These are phyloP conservation scores for Oenanthe melanoleuca DNA, from an alignment of 2,113 vertebrate species.

Conservation along the genomic window DNA sequence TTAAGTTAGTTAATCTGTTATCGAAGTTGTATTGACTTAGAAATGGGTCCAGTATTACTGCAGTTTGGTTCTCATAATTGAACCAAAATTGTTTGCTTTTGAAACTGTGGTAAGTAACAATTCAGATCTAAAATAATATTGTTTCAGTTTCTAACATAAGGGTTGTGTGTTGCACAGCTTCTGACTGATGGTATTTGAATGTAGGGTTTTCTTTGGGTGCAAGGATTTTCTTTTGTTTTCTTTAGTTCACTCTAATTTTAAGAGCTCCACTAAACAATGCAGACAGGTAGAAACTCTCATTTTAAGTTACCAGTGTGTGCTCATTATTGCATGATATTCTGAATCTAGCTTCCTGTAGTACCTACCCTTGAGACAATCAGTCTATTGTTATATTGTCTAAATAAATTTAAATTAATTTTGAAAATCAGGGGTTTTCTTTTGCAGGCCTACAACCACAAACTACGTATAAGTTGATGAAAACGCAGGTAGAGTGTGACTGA, in stretches of 20 bases:
- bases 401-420: background rate
- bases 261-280: background rate
- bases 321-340: background rate
- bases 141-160: background rate
- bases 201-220: fast-evolving
- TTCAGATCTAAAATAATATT: background rate
- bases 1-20: background rate
- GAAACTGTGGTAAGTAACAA: background rate
- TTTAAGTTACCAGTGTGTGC: background rate
- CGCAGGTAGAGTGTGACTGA: background rate
- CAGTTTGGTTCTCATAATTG: background rate
- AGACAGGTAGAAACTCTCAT: background rate
- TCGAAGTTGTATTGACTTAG: background rate
- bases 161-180: background rate
- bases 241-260: background rate
- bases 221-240: background rate
- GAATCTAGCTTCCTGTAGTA: background rate
- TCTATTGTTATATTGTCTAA: background rate
- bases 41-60: background rate
- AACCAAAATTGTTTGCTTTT: background rate
- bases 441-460: background rate
- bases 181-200: background rate
- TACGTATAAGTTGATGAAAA: background rate
- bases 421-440: background rate
- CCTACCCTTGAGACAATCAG: background rate